Conservation (phyloP, 2,888 invertebrate genomes). For the Hylaea fasciaria region DNA sequence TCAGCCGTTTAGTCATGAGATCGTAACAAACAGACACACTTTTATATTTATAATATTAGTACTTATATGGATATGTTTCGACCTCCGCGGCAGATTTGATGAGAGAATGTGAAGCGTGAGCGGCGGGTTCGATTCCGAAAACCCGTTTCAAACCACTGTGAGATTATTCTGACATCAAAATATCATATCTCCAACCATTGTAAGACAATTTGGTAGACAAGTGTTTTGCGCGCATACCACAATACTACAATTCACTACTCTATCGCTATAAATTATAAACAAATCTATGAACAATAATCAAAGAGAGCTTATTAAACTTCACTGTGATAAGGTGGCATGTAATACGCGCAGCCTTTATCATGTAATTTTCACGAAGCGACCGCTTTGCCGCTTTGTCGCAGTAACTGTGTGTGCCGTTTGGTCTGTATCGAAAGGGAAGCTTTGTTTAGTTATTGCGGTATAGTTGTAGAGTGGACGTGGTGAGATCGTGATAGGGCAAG, state of each 20-base stretch:
- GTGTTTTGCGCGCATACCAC: background rate
- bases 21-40: too few species aligned
- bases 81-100: too few species aligned
- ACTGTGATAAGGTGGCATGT: background rate
- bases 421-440: background rate
- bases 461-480: background rate
- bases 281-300: background rate
- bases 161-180: background rate
- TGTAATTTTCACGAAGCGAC: background rate
- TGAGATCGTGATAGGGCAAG: constrained; percentile 38
- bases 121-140: background rate
- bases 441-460: background rate
- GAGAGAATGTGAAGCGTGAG: background rate
- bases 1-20: too few species aligned
- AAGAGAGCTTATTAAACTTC: background rate
- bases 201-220: background rate
- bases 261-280: background rate
- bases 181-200: background rate
- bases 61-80: too few species aligned
- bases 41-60: too few species aligned
- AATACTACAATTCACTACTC: background rate
- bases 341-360: background rate
- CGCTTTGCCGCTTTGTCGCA: background rate
- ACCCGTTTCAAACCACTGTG: background rate
- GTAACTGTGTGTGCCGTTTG: background rate